Percentiles rank a stretch among this genome's conserved stretches.
Conservation (phyloP, 2,888 invertebrate species). For the Aphodius granarius region DNA sequence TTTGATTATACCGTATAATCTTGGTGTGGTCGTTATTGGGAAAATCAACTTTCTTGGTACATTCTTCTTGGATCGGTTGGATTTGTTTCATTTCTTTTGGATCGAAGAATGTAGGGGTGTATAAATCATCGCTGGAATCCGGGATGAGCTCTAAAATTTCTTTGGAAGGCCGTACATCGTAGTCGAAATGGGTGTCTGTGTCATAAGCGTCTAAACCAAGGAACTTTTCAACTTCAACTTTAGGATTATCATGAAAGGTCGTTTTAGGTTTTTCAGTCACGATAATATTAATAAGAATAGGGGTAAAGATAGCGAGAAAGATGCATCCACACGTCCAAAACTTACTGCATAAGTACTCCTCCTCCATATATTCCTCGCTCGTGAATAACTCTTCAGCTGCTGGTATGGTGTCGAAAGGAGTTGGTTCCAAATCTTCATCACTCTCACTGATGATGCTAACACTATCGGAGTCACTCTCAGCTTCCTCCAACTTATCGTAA, state of each 20-base stretch:
- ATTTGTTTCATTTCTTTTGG: not conserved
- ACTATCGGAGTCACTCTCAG: conserved; percentile 35
- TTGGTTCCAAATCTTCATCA: conserved; percentile 24
- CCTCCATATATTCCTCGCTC: too few relatives aligned
- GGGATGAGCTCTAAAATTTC: not conserved
- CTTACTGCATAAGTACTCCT: not conserved
- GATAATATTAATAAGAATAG: not conserved
- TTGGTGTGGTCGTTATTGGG: not conserved
- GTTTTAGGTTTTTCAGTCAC: not conserved
- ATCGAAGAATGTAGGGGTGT: not conserved
- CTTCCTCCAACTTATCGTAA: conserved; percentile 21
- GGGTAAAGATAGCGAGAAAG: not conserved
- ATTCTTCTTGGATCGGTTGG: not conserved
- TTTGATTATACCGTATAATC: too few relatives aligned
- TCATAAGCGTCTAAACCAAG: not conserved
- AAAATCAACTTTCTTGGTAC: not conserved
- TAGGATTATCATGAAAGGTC: not conserved
- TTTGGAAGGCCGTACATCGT: not conserved
- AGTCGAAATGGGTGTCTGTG: not conserved
- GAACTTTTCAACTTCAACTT: not conserved
- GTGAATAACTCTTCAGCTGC: not conserved
- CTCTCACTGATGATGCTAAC: conserved; percentile 37
- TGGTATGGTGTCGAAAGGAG: not conserved
- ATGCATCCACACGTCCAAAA: not conserved
- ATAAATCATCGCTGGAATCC: too few relatives aligned